Evolutionary conservation across 2,888 invertebrate genomes (phyloP).

Genomic region (Leucophenga montana): DNA sequence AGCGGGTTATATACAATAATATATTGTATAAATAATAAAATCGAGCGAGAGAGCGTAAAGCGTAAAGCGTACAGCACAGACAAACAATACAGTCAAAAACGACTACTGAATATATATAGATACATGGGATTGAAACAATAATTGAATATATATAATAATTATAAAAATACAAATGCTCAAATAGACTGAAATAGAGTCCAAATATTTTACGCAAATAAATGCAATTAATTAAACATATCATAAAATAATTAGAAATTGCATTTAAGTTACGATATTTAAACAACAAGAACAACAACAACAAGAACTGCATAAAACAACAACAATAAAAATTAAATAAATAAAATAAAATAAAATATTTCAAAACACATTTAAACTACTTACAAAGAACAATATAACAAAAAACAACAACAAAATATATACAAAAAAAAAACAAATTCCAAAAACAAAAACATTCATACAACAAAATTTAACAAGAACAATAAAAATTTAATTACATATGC

Average conservation of each 20-base stretch:
- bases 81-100: not conserved
- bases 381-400: slow-evolving; percentile 26
- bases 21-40: slow-evolving; percentile 37
- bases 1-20: slow-evolving; percentile 41
- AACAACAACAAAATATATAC: slow-evolving; percentile 4
- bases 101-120: slow-evolving; percentile 12
- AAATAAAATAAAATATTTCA: slow-evolving; percentile 30
- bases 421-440: slow-evolving; percentile 8
- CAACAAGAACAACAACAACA: slow-evolving; percentile 21
- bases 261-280: slow-evolving; percentile 54
- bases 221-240: slow-evolving; percentile 72
- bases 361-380: slow-evolving; percentile 38
- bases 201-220: slow-evolving; percentile 69
- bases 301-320: not conserved
- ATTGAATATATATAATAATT: slow-evolving; percentile 42
- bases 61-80: not conserved
- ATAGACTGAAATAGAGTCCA: slow-evolving; percentile 72
- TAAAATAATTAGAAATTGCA: slow-evolving; percentile 69
- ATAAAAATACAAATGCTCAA: slow-evolving; percentile 56
- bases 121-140: slow-evolving; percentile 50
- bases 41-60: slow-evolving; percentile 18
- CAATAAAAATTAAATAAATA: too few species aligned
- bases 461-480: slow-evolving; percentile 34
- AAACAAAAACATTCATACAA: slow-evolving; percentile 7
- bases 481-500: slow-evolving; percentile 7